These are phyloP conservation scores for Corvus moneduloides DNA, from an alignment of 2,113 vertebrate genomes.

Conservation along the genomic window DNA sequence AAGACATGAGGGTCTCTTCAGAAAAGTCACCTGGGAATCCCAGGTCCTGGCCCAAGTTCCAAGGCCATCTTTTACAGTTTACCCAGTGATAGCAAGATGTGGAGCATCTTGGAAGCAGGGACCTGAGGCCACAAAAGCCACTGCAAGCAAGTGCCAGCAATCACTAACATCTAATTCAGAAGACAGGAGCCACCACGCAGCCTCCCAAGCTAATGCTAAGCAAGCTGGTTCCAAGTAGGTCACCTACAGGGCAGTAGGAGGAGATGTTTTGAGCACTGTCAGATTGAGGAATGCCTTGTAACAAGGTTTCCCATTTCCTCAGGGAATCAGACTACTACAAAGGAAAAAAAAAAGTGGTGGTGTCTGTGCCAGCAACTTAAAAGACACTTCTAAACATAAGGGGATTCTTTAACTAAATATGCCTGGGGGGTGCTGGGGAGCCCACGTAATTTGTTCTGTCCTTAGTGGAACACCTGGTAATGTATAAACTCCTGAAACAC, in stretches of 20 bases:
- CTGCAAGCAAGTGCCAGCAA: neutral
- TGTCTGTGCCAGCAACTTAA: neutral
- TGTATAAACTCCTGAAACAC: accelerated
- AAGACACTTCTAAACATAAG: neutral
- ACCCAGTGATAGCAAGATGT: neutral
- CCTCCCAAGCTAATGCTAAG: neutral
- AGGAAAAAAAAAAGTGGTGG: neutral
- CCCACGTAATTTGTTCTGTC: neutral
- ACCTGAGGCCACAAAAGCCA: neutral
- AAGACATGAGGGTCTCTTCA: neutral
- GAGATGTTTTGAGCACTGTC: neutral
- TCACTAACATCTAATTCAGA: neutral
- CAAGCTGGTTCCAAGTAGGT: neutral
- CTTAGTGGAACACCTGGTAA: neutral
- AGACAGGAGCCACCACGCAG: neutral
- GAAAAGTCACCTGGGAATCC: neutral
- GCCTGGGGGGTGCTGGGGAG: neutral
- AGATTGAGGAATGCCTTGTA: neutral
- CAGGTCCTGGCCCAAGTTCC: neutral
- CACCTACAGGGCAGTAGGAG: neutral
- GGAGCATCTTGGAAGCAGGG: neutral
- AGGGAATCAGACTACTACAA: neutral
- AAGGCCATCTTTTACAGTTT: neutral
- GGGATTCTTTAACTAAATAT: neutral
- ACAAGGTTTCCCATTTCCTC: neutral